phyloP scores from a whole-genome alignment of 2,797 vertebrate species.

The Sitta carolinensis region DNA sequence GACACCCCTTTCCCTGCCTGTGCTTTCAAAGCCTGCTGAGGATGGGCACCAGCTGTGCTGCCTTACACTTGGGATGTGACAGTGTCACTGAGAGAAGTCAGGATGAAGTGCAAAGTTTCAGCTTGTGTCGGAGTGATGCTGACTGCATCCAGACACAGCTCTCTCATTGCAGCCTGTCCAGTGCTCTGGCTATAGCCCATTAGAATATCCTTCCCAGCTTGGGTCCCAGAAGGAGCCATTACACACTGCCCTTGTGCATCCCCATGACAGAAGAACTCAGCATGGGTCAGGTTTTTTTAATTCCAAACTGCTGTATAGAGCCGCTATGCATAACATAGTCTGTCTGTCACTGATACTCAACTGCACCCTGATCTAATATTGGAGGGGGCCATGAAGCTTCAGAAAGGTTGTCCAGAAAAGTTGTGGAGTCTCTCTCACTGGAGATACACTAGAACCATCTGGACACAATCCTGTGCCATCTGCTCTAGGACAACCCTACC shows the following conservation, averaged over 20 bases:
- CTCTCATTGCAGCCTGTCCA: not conserved
- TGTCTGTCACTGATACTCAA: not conserved
- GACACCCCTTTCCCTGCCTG: not conserved
- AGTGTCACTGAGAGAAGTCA: not conserved
- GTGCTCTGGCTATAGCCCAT: not conserved
- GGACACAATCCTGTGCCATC: not conserved
- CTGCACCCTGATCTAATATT: not conserved
- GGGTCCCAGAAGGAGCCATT: not conserved
- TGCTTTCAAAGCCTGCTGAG: not conserved
- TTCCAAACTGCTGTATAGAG: not conserved
- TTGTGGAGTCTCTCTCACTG: not conserved
- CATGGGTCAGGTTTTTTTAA: not conserved
- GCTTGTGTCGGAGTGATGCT: accelerated
- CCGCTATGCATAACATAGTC: not conserved
- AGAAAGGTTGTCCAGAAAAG: not conserved
- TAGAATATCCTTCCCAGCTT: not conserved
- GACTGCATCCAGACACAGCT: not conserved
- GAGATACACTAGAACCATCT: not conserved
- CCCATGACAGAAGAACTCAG: not conserved
- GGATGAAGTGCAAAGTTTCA: not conserved
- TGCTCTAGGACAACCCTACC: not conserved
- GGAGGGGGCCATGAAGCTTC: not conserved
- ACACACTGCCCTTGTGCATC: not conserved
- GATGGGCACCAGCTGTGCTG: accelerated
- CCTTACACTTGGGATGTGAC: not conserved